phyloP scores from a whole-genome alignment of 2,888 invertebrate species.

The Hyalella azteca region DNA sequence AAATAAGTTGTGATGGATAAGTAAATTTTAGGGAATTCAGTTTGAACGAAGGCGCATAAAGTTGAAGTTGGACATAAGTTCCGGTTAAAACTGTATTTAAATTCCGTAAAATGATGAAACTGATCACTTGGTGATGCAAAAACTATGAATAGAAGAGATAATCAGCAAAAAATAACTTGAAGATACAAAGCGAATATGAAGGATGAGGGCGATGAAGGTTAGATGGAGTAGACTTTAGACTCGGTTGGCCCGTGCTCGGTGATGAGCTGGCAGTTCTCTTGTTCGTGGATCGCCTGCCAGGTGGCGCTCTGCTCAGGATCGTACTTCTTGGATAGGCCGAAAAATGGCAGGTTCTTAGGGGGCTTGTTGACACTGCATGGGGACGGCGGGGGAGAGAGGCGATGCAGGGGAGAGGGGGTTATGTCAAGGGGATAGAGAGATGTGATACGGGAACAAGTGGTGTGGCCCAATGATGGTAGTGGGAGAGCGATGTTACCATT shows the following conservation, averaged over 20 bases:
- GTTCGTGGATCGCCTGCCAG: slow-evolving; percentile 57
- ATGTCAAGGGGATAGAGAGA: too few species aligned
- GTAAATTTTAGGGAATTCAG: too few species aligned
- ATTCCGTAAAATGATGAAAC: too few species aligned
- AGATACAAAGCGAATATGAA: background rate
- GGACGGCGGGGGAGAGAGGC: background rate
- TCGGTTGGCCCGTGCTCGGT: slow-evolving; percentile 58
- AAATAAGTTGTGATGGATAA: too few species aligned
- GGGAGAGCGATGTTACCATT: too few species aligned
- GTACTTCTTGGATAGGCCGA: slow-evolving; percentile 52
- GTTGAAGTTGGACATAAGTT: too few species aligned
- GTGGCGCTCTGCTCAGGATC: slow-evolving; percentile 58
- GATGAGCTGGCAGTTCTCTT: slow-evolving; percentile 57
- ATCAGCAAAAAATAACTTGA: too few species aligned
- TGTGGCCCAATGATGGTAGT: too few species aligned
- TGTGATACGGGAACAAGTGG: too few species aligned
- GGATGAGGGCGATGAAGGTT: background rate
- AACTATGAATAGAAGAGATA: too few species aligned
- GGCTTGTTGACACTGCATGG: slow-evolving; percentile 54
- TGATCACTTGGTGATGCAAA: background rate
- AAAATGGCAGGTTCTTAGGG: slow-evolving; percentile 46
- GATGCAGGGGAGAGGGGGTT: background rate
- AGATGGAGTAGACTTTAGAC: slow-evolving; percentile 58
- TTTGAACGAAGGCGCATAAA: too few species aligned
- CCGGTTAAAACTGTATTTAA: background rate